Conservation (phyloP, 23 tunicate species). For the Trididemnum miniatum region DNA sequence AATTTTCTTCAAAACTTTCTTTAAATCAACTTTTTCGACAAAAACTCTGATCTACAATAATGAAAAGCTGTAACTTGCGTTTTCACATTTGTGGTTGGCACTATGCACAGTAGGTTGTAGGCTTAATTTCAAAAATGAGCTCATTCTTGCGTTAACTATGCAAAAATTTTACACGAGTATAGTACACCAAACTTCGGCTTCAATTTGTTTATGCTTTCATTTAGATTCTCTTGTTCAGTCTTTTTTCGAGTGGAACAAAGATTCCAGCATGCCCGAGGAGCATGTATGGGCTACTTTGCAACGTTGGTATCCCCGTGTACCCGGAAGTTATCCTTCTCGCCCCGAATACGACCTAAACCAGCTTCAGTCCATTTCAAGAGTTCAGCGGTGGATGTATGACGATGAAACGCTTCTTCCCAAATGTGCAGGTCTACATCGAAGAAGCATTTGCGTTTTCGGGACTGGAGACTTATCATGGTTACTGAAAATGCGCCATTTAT, state of each 20-base stretch:
- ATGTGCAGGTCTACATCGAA: constrained; percentile 66
- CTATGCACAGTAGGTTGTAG: no score
- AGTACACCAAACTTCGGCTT: no score
- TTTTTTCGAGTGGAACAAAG: constrained; percentile 88
- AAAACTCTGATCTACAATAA: no score
- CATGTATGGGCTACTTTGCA: constrained; percentile 95
- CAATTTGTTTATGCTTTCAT: no score
- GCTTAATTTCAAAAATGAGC: no score
- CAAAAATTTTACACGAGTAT: no score
- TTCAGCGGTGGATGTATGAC: constrained; percentile 86
- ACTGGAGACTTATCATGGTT: constrained; percentile 94
- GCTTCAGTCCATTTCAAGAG: constrained; percentile 57
- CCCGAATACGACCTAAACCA: constrained; percentile 89
- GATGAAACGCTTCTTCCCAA: constrained; percentile 79
- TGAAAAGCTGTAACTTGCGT: no score
- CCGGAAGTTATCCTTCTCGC: constrained; percentile 94
- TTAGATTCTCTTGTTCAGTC: no score
- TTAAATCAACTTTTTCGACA: no score
- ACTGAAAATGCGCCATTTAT: constrained; percentile 70
- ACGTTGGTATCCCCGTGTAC: constrained; percentile 70
- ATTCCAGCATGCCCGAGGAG: constrained; percentile 96
- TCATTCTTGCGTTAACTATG: no score
- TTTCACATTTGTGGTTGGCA: no score
- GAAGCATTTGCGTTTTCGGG: constrained; percentile 91
- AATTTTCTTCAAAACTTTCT: no score